phyloP scores from a whole-genome alignment of 2,888 invertebrate species.

The Chaitophorus viminalis region DNA sequence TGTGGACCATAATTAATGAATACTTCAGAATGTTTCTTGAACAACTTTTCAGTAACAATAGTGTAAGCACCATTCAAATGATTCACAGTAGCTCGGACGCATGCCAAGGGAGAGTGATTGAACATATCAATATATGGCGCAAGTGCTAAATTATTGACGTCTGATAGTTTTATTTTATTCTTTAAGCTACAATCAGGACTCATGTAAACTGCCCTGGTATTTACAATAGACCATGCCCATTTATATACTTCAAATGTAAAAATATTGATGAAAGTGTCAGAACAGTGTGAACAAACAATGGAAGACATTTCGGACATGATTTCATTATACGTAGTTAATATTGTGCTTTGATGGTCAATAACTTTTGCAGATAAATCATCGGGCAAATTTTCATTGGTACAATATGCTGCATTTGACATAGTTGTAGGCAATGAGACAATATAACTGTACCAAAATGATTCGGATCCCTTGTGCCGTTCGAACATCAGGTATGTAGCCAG shows the following conservation, averaged over 20 bases:
- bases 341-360: slow-evolving; percentile 69
- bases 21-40: slow-evolving; percentile 77
- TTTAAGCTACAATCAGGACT: slow-evolving; percentile 64
- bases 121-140: slow-evolving; percentile 91
- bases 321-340: slow-evolving; percentile 70
- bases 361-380: slow-evolving; percentile 72
- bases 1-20: slow-evolving; percentile 91
- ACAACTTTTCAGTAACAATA: slow-evolving; percentile 70
- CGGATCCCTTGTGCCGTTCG: slow-evolving; percentile 72
- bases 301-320: slow-evolving; percentile 67
- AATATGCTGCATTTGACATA: slow-evolving; percentile 77
- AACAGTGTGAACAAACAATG: slow-evolving; percentile 68
- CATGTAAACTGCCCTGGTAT: slow-evolving; percentile 82
- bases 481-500: slow-evolving; percentile 79
- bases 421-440: slow-evolving; percentile 75
- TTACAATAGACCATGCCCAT: slow-evolving; percentile 77
- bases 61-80: slow-evolving; percentile 69
- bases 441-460: slow-evolving; percentile 75
- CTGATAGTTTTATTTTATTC: slow-evolving; percentile 64
- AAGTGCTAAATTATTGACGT: slow-evolving; percentile 72
- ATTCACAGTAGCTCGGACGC: slow-evolving; percentile 70
- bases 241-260: slow-evolving; percentile 73
- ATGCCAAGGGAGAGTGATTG: slow-evolving; percentile 81
- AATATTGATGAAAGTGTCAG: slow-evolving; percentile 68
- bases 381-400: slow-evolving; percentile 67